Evolutionary conservation across 2,888 invertebrate genomes (phyloP).

Genomic region (Xanthia togata): DNA sequence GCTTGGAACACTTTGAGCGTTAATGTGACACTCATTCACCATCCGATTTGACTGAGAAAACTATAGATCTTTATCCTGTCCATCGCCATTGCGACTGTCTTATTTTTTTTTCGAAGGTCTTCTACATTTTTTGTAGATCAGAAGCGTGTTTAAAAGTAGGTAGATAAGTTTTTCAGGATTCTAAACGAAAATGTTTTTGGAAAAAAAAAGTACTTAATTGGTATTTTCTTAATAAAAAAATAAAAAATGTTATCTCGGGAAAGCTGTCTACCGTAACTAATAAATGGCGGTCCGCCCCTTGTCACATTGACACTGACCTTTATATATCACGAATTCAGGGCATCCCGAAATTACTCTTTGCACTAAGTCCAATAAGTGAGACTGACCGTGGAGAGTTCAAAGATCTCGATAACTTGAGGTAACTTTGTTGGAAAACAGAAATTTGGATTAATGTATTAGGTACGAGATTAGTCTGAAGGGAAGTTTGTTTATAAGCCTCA

Average conservation of each 20-base stretch:
- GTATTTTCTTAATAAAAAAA: slow-evolving; percentile 12
- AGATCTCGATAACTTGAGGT: slow-evolving; percentile 32
- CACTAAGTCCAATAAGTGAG: slow-evolving; percentile 17
- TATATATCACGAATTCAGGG: slow-evolving; percentile 23
- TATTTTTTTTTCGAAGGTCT: neutral
- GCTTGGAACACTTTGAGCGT: too few species aligned
- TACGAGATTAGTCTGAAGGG: neutral
- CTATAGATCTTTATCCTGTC: too few species aligned
- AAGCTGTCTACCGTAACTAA: slow-evolving; percentile 21
- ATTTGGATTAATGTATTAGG: slow-evolving; percentile 18
- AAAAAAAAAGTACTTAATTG: slow-evolving; percentile 13
- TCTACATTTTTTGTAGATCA: neutral
- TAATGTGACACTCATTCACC: too few species aligned
- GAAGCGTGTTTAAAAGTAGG: neutral
- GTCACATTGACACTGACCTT: slow-evolving; percentile 31
- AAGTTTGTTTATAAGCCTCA: slow-evolving; percentile 28
- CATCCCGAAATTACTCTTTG: slow-evolving; percentile 35
- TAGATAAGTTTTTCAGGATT: neutral
- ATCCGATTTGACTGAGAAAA: too few species aligned
- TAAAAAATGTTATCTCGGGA: neutral
- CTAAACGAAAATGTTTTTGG: neutral
- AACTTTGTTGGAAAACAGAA: slow-evolving; percentile 32
- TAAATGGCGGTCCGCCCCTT: slow-evolving; percentile 37
- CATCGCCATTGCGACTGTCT: neutral
- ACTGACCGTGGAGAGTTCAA: slow-evolving; percentile 32